Evolutionary conservation across 2,888 invertebrate species (phyloP).

Genomic region (Nephrotoma guestfalica): DNA sequence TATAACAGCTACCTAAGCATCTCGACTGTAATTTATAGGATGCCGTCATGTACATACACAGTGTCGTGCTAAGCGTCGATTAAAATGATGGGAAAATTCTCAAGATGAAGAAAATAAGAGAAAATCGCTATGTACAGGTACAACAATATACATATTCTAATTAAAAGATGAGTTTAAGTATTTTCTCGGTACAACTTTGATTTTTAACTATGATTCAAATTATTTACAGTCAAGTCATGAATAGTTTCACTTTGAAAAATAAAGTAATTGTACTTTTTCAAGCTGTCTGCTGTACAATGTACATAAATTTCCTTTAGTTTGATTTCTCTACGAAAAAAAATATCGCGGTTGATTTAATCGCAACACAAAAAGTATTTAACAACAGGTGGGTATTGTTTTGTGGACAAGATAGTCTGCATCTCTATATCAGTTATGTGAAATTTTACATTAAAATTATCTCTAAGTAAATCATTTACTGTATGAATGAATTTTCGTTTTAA

Average conservation of each 20-base stretch:
- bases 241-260: background rate
- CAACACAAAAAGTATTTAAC: background rate
- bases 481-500: background rate
- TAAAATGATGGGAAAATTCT: background rate
- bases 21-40: background rate
- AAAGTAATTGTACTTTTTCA: background rate
- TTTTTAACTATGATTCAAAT: background rate
- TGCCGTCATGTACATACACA: background rate
- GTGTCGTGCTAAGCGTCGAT: background rate
- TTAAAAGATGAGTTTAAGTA: background rate
- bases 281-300: background rate
- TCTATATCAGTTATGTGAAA: background rate
- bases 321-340: background rate
- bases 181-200: background rate
- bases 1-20: background rate
- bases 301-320: background rate
- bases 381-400: background rate
- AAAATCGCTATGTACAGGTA: background rate
- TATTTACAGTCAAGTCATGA: background rate
- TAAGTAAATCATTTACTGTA: background rate
- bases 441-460: background rate
- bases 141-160: background rate
- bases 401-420: background rate
- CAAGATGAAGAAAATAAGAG: background rate
- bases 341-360: conserved; percentile 1